These are phyloP conservation scores for Gibbula magus DNA, from an alignment of 2,888 invertebrate genomes.

Conservation along the genomic window DNA sequence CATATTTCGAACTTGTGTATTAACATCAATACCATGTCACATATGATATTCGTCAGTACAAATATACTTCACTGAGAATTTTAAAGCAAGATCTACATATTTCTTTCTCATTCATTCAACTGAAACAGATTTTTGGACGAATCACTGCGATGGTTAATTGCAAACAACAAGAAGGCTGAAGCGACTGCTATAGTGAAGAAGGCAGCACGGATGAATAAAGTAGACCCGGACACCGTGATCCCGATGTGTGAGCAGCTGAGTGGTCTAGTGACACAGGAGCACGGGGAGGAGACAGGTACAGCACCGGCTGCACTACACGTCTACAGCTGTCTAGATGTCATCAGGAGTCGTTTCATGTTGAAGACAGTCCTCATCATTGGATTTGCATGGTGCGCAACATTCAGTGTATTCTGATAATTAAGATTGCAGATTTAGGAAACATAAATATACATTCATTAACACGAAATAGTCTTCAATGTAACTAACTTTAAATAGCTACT, in stretches of 20 bases:
- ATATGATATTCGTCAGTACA: no score
- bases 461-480: no score
- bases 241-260: no score
- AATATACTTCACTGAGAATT: no score
- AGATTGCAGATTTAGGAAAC: background rate
- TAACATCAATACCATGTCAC: no score
- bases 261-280: no score
- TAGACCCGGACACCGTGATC: background rate
- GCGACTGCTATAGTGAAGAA: slow-evolving; percentile 35
- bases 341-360: background rate
- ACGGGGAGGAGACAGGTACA: no score
- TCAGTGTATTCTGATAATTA: background rate
- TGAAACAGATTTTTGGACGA: slow-evolving; percentile 42
- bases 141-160: slow-evolving; percentile 44
- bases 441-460: no score
- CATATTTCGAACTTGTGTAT: no score
- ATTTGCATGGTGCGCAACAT: background rate
- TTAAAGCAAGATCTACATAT: no score
- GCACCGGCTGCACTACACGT: background rate
- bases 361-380: background rate
- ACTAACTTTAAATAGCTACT: no score
- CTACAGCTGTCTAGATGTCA: background rate
- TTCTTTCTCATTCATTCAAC: no score
- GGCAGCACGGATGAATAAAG: slow-evolving; percentile 20
- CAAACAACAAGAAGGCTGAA: slow-evolving; percentile 34